Evolutionary conservation across 2,113 vertebrate genomes (phyloP).

Genomic region (Ia io): DNA sequence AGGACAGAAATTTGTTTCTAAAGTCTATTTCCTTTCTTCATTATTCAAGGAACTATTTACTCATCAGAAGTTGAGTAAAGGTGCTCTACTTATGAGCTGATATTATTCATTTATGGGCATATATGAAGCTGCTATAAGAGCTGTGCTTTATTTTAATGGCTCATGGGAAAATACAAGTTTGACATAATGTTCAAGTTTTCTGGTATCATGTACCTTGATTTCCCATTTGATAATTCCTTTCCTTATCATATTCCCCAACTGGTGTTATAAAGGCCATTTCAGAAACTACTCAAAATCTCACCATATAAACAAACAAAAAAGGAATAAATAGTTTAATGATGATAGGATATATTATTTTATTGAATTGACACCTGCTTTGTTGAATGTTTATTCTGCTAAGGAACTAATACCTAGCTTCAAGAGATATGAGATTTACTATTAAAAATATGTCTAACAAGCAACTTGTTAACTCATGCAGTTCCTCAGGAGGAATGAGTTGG

Average conservation of each 20-base stretch:
- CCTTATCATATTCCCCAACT: not conserved
- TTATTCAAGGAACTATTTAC: not conserved
- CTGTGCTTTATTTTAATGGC: not conserved
- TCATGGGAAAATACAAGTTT: not conserved
- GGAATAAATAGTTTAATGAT: not conserved
- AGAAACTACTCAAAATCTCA: not conserved
- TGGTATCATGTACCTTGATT: not conserved
- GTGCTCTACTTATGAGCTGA: not conserved
- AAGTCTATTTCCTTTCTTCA: not conserved
- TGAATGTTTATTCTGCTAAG: not conserved
- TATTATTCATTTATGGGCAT: not conserved
- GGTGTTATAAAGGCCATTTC: not conserved
- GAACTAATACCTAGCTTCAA: not conserved
- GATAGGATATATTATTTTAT: not conserved
- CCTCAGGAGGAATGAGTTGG: not conserved
- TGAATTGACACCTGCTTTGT: not conserved
- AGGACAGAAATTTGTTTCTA: constrained; percentile 36
- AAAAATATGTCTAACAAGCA: not conserved
- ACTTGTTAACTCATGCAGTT: not conserved
- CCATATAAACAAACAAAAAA: not conserved
- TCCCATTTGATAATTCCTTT: constrained; percentile 11
- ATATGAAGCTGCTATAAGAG: not conserved
- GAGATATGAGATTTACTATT: not conserved
- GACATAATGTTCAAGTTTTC: not conserved
- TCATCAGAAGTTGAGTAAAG: not conserved